Evolutionary conservation across 2,888 invertebrate species (phyloP), one percentile per base, ranked within the genome.

Genomic region (Gastrophysa polygoni): DNA sequence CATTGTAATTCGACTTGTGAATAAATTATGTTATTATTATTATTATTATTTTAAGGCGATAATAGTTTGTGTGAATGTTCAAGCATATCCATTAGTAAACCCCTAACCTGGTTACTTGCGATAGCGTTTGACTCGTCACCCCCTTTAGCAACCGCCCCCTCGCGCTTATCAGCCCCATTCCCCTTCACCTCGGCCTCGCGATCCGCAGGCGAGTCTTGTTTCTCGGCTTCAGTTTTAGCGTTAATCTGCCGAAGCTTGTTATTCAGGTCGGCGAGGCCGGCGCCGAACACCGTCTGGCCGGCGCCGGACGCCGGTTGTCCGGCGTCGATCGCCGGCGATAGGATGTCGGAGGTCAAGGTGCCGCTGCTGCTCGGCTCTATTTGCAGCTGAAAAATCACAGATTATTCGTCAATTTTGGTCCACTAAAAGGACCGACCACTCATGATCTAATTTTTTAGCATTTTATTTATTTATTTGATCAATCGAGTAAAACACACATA

Each of bases 171-270:
- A n/a, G 57, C 59, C 50, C 20, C 52, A 1, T 62, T 57, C 11
- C 48, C 48, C 50, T 61, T 64, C 17, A 56, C 47, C 18, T 61
- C 61, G 2, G 50, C 20, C 10, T 38, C 32, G 3, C 61, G 67
- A 8, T 66, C 68, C 43, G 51, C 16, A 10, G 52, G 44, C 43
- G 54, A 43, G 29, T 64, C 63, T 32, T 44, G 65, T 57, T 57
- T 64, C 55, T 66, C 68, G 5, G 72, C 70, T 24, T 78, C 78
- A 24, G 72, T 64, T 74, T 85, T 84, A 73, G 84, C 81, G 61
- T 85, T 85, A 77, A 87, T 87, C 82, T 85, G 85, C 76, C 85
- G 85, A 72, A 88, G 83, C 80, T 87, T 86, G 76, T 85, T 85
- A 78, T 87, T 87, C 28, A 88, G 81, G 69, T 86, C 86, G 2